phyloP scores from a whole-genome alignment of 1,140 invertebrate genomes.

The Papilio machaon region DNA sequence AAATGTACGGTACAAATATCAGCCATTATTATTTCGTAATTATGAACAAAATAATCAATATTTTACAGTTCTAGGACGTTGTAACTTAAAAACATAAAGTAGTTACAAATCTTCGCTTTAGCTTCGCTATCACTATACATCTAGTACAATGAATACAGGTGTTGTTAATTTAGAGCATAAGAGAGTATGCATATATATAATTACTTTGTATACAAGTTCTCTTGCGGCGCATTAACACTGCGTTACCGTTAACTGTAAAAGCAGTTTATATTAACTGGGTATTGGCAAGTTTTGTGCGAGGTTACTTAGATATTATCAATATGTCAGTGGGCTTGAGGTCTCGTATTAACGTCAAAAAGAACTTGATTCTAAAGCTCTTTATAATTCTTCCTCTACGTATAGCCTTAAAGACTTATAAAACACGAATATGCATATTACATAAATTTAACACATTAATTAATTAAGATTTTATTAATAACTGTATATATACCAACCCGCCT shows the following conservation, averaged over 20 bases:
- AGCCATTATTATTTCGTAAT: not conserved
- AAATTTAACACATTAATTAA: not conserved
- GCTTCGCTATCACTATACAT: constrained; percentile 29
- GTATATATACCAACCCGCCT: not conserved
- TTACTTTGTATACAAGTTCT: constrained; percentile 53
- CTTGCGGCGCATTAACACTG: constrained; percentile 45
- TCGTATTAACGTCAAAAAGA: constrained; percentile 3
- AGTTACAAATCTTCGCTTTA: constrained; percentile 2
- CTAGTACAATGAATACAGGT: constrained; percentile 51
- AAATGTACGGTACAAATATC: not conserved
- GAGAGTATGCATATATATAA: constrained; percentile 55
- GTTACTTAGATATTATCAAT: constrained; percentile 28
- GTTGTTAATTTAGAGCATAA: constrained; percentile 69
- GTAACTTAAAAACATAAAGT: constrained; percentile 5
- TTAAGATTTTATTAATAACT: not conserved
- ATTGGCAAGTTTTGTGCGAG: constrained; percentile 31
- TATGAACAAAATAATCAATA: not conserved
- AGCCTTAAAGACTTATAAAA: not conserved
- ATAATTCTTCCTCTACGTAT: not conserved
- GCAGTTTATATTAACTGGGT: constrained; percentile 26
- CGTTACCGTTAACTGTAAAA: constrained; percentile 50
- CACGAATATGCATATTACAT: not conserved
- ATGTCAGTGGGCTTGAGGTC: not conserved
- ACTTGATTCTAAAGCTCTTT: not conserved
- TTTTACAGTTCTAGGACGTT: no score